A percentile compares a stretch with the other conserved stretches of the same genome.
Evolutionary conservation across 2,888 invertebrate genomes (phyloP).

Genomic region (Mimas tiliae): DNA sequence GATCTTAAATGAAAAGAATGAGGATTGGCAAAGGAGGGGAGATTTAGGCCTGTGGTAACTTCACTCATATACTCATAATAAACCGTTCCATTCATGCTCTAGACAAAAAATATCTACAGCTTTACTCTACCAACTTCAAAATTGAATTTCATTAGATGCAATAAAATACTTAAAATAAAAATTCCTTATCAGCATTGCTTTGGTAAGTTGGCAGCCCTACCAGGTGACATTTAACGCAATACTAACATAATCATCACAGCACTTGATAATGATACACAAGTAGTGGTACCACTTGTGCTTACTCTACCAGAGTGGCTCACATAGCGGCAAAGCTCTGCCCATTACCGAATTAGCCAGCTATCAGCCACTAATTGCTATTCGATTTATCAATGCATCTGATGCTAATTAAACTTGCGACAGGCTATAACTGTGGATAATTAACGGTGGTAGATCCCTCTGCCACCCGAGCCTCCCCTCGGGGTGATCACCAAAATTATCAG

Average conservation of each 20-base stretch:
- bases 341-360: conserved; percentile 20
- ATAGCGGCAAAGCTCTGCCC: conserved; percentile 8
- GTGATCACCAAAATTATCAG: conserved; percentile 10
- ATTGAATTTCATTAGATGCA: too few relatives aligned
- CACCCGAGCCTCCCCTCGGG: not conserved
- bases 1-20: too few relatives aligned
- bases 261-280: not conserved
- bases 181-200: not conserved
- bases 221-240: not conserved
- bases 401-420: conserved; percentile 25
- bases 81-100: too few relatives aligned
- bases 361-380: conserved; percentile 19
- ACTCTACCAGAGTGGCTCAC: not conserved
- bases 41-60: too few relatives aligned
- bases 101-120: too few relatives aligned
- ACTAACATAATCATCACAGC: not conserved
- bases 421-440: conserved; percentile 18
- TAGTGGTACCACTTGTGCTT: not conserved
- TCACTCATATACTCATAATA: too few relatives aligned
- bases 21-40: too few relatives aligned
- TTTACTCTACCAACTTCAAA: too few relatives aligned
- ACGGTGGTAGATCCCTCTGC: not conserved
- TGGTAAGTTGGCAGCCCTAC: not conserved
- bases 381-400: conserved; percentile 24
- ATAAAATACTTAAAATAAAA: too few relatives aligned